These are phyloP conservation scores for Monomorium pharaonis DNA, from an alignment of 1,140 invertebrate species.

Conservation along the genomic window DNA sequence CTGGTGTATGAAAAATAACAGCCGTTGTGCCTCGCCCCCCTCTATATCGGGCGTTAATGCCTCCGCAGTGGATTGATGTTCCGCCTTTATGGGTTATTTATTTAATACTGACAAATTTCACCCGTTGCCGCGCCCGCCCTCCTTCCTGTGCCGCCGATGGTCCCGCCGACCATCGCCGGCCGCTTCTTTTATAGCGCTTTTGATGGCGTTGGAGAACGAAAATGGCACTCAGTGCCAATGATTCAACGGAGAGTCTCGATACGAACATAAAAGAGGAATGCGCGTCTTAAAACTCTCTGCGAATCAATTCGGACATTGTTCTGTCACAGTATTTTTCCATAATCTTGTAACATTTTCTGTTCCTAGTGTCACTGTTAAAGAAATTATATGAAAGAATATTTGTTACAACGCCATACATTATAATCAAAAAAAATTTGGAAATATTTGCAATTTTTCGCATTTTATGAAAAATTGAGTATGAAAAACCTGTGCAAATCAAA, in stretches of 20 bases:
- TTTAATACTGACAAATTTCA: constrained; percentile 85
- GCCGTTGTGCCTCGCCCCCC: constrained; percentile 68
- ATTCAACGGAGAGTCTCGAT: constrained; percentile 55
- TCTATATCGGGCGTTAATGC: constrained; percentile 84
- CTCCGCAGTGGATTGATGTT: constrained; percentile 82
- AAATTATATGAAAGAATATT: not conserved
- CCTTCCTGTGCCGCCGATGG: constrained; percentile 57
- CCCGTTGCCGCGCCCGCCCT: constrained; percentile 63
- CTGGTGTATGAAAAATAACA: constrained; percentile 84
- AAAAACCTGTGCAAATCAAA: too few relatives aligned
- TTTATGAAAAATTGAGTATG: too few relatives aligned
- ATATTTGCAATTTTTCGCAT: too few relatives aligned
- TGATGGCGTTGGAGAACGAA: constrained; percentile 77
- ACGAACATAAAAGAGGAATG: not conserved
- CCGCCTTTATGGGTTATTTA: constrained; percentile 84
- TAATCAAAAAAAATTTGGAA: too few relatives aligned
- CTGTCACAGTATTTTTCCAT: not conserved
- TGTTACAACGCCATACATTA: too few relatives aligned
- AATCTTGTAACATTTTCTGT: not conserved
- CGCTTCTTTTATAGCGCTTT: constrained; percentile 80
- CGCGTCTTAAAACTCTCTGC: not conserved
- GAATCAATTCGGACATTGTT: not conserved
- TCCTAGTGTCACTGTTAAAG: not conserved
- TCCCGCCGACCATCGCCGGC: constrained; percentile 54
- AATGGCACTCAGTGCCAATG: constrained; percentile 46